Base-by-base conservation (phyloP, 2,888 invertebrate genomes). In the Parnassius glacialis region DNA sequence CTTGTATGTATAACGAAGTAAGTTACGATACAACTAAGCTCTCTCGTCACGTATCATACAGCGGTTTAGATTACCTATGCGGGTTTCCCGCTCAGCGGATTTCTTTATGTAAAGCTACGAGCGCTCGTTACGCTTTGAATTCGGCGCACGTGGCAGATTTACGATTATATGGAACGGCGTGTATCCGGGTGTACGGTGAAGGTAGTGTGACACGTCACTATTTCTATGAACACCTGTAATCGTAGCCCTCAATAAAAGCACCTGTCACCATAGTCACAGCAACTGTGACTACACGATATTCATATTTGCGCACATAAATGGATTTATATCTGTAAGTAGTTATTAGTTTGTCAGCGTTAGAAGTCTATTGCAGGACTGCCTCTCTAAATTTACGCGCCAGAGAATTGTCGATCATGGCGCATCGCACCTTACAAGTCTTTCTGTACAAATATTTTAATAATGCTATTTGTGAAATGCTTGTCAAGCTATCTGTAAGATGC, bases 1-100 rank as follows among this genome's bases (percentile, higher is more conserved):
- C 20, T 12, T 45, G 45, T 48, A 48, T 48, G 45, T 45, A 53
- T 42, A 56, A 55, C 56, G 34, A 52, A 45, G 57, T 65, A 64
- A 61, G 52, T 64, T 73, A 68, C 68, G 64, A 65, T 73, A 66
- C 67, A 68, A 74, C 74, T 81, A 78, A 71, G 75, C 66, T 85
- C 85, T 85, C 89, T 67, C 77, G 78, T 88, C 89, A 90, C 89
- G 89, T 90, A 80, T 72, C 53, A 52, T 45, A 67, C 76, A 75
- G 85, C 79, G 87, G 89, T 84, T 87, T 80, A 81, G 75, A 81
- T 88, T 85, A 80, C 84, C 78, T 72, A 76, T 78, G 74, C 76
- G 84, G 86, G 77, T 80, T 88, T 89, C 76, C 87, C 88, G 80
- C 69, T 70, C 64, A 59, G 67, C 60, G 68, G 67, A 67, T 74